Base-by-base conservation (phyloP, 2,888 invertebrate species). In the Tetheella fluctuosa region DNA sequence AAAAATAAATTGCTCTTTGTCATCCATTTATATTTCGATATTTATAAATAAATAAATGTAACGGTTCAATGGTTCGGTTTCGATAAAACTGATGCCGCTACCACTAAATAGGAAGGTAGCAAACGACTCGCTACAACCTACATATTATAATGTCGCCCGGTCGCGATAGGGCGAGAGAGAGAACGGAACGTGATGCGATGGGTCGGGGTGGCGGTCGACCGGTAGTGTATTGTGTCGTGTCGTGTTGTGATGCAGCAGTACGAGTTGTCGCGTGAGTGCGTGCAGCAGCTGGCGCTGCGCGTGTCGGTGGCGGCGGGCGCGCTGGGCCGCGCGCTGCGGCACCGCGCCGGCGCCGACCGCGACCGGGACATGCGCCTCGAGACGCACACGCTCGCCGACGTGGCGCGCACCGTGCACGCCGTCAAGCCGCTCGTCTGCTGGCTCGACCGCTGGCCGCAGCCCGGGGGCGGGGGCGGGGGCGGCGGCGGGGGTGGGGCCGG, bases 361-460 rank as follows among this genome's bases (percentile, higher is more conserved):
- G 39, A 39, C 55, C 88, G 93, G 30, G 91, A 94, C 55, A 93
- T 94, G 73, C 94, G 95, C 63, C 95, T 98, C 54, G 95, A 96
- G 68, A 97, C 97, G 13, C 96, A 95, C 89, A 96, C 96, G 59
- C 92, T 98, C 77, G 96, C 97, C 37, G 97, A 97, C 84, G 97
- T 98, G 59, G 97, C 98, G 54, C 95, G 96, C 73, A 95, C 97
- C 59, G 96, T 98, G 77, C 95, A 95, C 56, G 96, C 96, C 54
- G 96, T 98, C 52, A 98, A 98, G 86, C 96, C 97, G 62, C 93
- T 99, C 59, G 97, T 97, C 23, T 96, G 96, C 80, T 99, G 99
- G 98, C 94, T 99, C 20, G 98, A 98, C 87, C 95, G 97, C 37
- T 37, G 37, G 37, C 13, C 37, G 30, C 6, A 1, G 6, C 95